Base-by-base conservation (phyloP, 2,113 vertebrate genomes). In the Halichoerus grypus region DNA sequence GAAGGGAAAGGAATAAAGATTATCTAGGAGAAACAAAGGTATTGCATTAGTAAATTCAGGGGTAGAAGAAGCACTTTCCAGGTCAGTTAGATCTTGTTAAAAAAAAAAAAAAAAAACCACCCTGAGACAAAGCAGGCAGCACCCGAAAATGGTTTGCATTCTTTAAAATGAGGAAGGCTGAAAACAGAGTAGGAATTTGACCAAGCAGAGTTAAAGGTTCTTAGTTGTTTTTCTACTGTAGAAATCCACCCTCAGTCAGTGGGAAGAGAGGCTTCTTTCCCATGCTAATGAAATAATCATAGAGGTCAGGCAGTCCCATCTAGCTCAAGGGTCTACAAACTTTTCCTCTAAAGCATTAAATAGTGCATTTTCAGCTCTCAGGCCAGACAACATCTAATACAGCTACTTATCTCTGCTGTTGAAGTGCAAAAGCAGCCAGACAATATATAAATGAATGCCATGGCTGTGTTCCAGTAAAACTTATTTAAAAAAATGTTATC, bases 241-340 rank as follows among this genome's bases (percentile, higher is more conserved):
- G 59, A 94, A 97, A 53, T 21, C 36, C 22, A 93, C 57, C 28
- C 57, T 31, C 72, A 39, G 16, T 22, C 33, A 72, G 26, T 53
- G 71, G 53, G 80, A 91, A 88, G 80, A 59, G 71, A 87, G 69
- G 22, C 33, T 86, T 28, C 57, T 96, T 94, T 92, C 49, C 33
- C 26, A 67, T 1, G 59, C 49, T 92, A 92, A 95, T 86, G 95
- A 94, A 96, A 96, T 90, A 89, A 97, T 86, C 96, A 93, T 18
- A 57, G 61, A 92, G 87, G 67, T 42, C 79, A 65, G 94, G 28
- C 72, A 57, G n/a, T 18, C 42, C 28, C 18, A 16, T 26, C n/a
- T 13, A 61, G 16, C 55, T 67, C 46, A 19, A 28, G 57, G 80
- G 72, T 69, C 93, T 74, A 59, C 71, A 95, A 46, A 85, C 69